Evolutionary conservation across 2,797 vertebrate genomes (phyloP).

Genomic region (Sebastiscus tertius): DNA sequence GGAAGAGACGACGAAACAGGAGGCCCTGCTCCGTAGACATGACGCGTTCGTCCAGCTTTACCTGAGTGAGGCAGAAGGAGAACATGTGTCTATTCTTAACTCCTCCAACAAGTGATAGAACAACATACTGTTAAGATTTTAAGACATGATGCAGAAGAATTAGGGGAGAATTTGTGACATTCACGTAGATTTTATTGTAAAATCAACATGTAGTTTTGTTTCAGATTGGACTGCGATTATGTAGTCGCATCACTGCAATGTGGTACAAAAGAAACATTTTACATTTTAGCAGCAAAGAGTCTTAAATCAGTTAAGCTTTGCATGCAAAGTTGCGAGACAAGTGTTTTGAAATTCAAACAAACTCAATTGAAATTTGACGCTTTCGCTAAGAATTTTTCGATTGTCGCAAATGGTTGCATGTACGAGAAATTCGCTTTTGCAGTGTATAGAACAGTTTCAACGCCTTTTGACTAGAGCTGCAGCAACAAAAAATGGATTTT

Average conservation of each 20-base stretch:
- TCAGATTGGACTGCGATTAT: neutral
- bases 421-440: neutral
- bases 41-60: slow-evolving; percentile 90
- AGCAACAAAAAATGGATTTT: neutral
- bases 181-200: neutral
- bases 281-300: neutral
- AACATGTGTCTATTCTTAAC: neutral
- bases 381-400: neutral
- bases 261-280: neutral
- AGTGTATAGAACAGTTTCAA: neutral
- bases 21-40: slow-evolving; percentile 89
- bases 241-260: neutral
- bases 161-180: neutral
- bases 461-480: neutral
- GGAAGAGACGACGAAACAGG: slow-evolving; percentile 89
- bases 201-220: neutral
- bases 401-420: neutral
- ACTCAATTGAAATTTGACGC: neutral
- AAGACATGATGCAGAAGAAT: neutral
- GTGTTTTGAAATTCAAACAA: neutral
- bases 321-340: neutral
- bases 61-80: slow-evolving; percentile 73
- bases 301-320: too few relatives aligned
- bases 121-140: neutral
- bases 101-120: neutral